Conservation (phyloP, 2,888 invertebrate genomes). For the Apodemia mormo region DNA sequence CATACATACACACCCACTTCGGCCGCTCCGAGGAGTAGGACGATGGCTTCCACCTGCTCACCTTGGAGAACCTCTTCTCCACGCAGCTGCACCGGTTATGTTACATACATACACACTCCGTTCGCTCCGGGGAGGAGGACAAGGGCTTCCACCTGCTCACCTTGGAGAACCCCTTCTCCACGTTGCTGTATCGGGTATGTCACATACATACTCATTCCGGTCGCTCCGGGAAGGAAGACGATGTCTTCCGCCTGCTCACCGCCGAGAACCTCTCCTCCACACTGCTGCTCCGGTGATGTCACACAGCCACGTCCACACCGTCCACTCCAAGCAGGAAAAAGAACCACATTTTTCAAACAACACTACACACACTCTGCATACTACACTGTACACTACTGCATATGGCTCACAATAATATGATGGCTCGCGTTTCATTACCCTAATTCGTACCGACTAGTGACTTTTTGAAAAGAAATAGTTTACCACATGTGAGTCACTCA, state of each 20-base stretch:
- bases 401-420: too few relatives aligned
- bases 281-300: constrained; percentile 88
- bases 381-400: too few relatives aligned
- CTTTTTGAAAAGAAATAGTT: too few relatives aligned
- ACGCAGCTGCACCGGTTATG: constrained; percentile 82
- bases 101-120: constrained; percentile 77
- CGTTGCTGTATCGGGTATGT: constrained; percentile 89
- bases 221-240: constrained; percentile 92
- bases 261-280: constrained; percentile 95
- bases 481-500: too few relatives aligned
- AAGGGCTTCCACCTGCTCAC: constrained; percentile 96
- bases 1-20: constrained; percentile 74
- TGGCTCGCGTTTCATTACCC: too few relatives aligned
- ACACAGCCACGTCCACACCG: constrained; percentile 88
- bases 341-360: constrained; percentile 65
- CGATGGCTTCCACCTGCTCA: constrained; percentile 94
- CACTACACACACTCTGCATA: too few relatives aligned
- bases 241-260: constrained; percentile 94
- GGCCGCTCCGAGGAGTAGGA: constrained; percentile 94
- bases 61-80: constrained; percentile 84
- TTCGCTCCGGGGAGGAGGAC: constrained; percentile 94
- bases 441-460: too few relatives aligned
- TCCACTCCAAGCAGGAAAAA: constrained; percentile 85
- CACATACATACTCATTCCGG: constrained; percentile 86
- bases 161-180: constrained; percentile 94